These are phyloP conservation scores for Anagrus nilaparvatae DNA, from an alignment of 1,140 invertebrate genomes.

Conservation along the genomic window DNA sequence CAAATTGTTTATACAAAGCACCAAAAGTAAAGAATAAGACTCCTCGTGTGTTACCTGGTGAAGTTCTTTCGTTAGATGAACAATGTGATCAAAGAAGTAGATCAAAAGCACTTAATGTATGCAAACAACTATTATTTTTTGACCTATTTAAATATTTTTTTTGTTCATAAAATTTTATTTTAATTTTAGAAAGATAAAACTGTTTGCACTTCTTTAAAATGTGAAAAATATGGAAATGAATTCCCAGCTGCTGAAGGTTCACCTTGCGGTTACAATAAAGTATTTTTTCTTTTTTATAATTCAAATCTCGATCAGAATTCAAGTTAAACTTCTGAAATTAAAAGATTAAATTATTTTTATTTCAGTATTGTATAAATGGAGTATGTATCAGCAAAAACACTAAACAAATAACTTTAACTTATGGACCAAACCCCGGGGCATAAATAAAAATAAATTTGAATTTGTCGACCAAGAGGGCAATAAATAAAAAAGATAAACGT, in stretches of 20 bases:
- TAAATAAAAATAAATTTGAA: too few relatives aligned
- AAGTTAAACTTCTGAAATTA: constrained; percentile 1
- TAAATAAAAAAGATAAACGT: too few relatives aligned
- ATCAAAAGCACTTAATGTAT: constrained; percentile 68
- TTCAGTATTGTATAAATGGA: constrained; percentile 75
- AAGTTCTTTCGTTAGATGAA: constrained; percentile 72
- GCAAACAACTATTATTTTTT: constrained; percentile 24
- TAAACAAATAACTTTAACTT: too few relatives aligned
- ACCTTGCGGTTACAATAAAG: constrained; percentile 75
- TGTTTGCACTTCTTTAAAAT: constrained; percentile 21
- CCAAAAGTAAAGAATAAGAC: constrained; percentile 68
- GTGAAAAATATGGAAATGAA: constrained; percentile 51
- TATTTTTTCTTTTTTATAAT: too few relatives aligned
- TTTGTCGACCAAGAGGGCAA: too few relatives aligned
- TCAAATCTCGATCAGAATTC: too few relatives aligned
- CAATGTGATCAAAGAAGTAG: constrained; percentile 80
- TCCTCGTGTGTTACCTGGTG: constrained; percentile 71
- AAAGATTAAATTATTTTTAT: too few relatives aligned
- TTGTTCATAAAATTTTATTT: too few relatives aligned
- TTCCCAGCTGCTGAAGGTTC: constrained; percentile 89
- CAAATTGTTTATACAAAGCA: constrained; percentile 77
- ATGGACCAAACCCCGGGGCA: too few relatives aligned
- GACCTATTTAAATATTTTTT: background rate
- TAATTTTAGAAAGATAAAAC: constrained; percentile 20
- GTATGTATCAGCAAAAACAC: constrained; percentile 59